phyloP scores from a whole-genome alignment of 1,140 invertebrate species.

The Pissodes strobi region DNA sequence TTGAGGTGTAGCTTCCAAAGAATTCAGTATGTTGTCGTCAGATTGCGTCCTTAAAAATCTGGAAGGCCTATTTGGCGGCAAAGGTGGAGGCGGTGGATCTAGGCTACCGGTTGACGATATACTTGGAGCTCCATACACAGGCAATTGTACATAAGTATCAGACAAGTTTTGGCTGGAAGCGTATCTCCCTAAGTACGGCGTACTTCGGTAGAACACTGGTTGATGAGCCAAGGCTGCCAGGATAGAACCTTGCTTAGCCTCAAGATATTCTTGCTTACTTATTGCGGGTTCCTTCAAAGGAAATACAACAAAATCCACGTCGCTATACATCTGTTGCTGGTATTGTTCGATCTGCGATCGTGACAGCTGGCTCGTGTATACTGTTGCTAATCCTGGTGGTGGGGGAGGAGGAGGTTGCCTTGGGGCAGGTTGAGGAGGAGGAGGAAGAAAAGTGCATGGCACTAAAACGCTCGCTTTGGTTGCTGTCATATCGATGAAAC shows the following conservation, averaged over 20 bases:
- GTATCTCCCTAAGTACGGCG: constrained; percentile 75
- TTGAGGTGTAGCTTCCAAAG: constrained; percentile 53
- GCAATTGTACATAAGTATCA: constrained; percentile 69
- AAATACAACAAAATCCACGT: constrained; percentile 89
- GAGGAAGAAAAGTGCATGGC: constrained; percentile 63
- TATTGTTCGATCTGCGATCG: constrained; percentile 81
- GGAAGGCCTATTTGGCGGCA: constrained; percentile 59
- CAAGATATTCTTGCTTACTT: constrained; percentile 87
- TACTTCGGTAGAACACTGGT: constrained; percentile 77
- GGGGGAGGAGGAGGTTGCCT: constrained; percentile 58
- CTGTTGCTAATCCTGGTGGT: constrained; percentile 64
- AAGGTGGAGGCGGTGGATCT: constrained; percentile 62
- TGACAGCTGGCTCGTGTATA: constrained; percentile 69
- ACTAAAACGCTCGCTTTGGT: constrained; percentile 65
- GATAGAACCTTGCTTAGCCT: constrained; percentile 77
- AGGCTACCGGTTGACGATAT: constrained; percentile 61
- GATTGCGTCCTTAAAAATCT: constrained; percentile 71
- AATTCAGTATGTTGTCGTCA: constrained; percentile 78
- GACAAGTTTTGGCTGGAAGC: constrained; percentile 77
- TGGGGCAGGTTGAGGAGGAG: constrained; percentile 59
- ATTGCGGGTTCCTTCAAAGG: constrained; percentile 85
- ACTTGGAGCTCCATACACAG: constrained; percentile 63
- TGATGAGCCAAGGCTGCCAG: constrained; percentile 65
- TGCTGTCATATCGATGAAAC: constrained; percentile 70
- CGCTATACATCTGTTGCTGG: constrained; percentile 84